Evolutionary conservation across 2,888 invertebrate species (phyloP), one percentile per base, ranked within the genome.

Genomic region (Isotomurus palustris): DNA sequence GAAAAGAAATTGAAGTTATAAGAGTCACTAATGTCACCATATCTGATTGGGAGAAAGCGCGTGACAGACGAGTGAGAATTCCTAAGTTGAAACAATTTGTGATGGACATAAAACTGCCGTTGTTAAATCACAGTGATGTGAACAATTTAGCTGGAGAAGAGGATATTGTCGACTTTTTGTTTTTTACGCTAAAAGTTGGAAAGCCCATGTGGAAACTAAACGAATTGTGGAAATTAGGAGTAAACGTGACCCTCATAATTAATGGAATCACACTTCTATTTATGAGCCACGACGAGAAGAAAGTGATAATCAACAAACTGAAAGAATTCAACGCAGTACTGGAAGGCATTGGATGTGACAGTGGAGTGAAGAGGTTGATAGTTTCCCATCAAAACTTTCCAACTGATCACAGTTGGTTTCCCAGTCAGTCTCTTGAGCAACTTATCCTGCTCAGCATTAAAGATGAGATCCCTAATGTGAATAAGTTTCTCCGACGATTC

Each of bases 291-390:
- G 17, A 25, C 10, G 22, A 41, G 48, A 22, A 27, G 2, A 1
- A 24, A 6, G 43, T 53, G 12, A 32, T 22, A n/a, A 21, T 58
- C n/a, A 62, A 62, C 41, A 58, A 58, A 27, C 50, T 62, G 14
- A 27, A 28, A 3, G 40, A 4, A 6, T 14, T 14, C 47, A 12
- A 19, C 45, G 24, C 53, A 21, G 24, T 55, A 27, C 14, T 48
- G 43, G n/a, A 41, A 44, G 28, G 53, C 48, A 4, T 12, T 29
- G 10, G 21, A 5, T 8, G 14, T 24, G 40, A 40, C 25, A 24
- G 5, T 3, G n/a, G 2, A 10, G 6, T 62, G 1, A 58, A 45
- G 40, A 53, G 55, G 40, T n/a, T 62, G 8, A 49, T 58, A 1
- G 50, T 54, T 17, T 51, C 54, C 10, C 43, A 55, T 27, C 41